Evolutionary conservation across 1,140 invertebrate genomes (phyloP), one percentile per base, ranked within the genome.

Genomic region (Archegozetes longisetosus): DNA sequence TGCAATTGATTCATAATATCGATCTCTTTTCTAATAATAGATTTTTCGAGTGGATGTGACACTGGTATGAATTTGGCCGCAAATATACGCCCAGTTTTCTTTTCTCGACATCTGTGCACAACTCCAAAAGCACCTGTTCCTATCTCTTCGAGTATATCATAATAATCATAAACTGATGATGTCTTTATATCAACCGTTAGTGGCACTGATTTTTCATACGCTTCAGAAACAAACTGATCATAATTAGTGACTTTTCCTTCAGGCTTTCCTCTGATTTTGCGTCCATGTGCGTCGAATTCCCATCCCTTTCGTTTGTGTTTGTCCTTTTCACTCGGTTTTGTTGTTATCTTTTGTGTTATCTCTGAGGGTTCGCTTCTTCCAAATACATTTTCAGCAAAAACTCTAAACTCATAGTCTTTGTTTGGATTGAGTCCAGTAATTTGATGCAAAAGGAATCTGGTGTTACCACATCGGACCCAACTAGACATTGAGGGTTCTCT

Each of bases 31-130:
- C 88, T 83, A 57, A 99, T 96, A 0, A 96, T 77, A 68, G 93
- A 87, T 70, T 97, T 98, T 73, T 98, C 95, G 79, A 90, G 85
- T 17, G 86, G 82, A 68, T 92, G 88, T 0, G 89, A 84, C 17
- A 93, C 91, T 2, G 92, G 92, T 67, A 99, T 97, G 72, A 99
- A 98, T 75, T 99, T 99, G 47, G 94, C 96, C 0, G 96, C 95
- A 73, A 96, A 99, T 52, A 90, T 90, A 69, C 94, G 90, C 17
- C 94, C 94, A 51, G 92, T 96, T 26, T 88, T 81, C 63, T 90
- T 82, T 74, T 99, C 96, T 23, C 92, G 80, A 70, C 93, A 98
- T 27, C 96, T 79, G 70, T 99, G 95, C 0, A 98, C 95, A 25
- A 98, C 94, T 55, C 95, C 96, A 72, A 98, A 99, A 3, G 95